Evolutionary conservation across 2,888 invertebrate species (phyloP).

Genomic region (Pyrrhia umbra): DNA sequence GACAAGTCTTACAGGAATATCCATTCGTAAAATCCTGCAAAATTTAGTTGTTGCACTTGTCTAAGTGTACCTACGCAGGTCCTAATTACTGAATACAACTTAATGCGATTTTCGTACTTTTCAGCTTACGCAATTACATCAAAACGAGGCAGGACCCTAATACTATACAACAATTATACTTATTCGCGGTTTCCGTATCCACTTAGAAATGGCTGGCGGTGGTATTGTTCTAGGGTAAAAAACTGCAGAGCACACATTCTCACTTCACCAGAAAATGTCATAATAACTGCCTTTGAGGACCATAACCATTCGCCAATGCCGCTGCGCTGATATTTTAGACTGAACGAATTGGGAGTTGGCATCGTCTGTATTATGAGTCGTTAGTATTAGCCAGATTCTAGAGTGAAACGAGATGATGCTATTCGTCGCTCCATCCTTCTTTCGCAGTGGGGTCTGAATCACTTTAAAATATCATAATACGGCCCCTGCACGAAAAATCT

Average conservation of each 20-base stretch:
- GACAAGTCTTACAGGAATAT: too few relatives aligned
- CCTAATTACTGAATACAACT: too few relatives aligned
- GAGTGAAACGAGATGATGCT: too few relatives aligned
- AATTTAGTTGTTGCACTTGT: too few relatives aligned
- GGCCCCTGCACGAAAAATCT: too few relatives aligned
- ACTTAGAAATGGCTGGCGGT: constrained; percentile 76
- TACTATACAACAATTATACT: constrained; percentile 76
- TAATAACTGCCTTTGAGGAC: constrained; percentile 65
- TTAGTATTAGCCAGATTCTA: too few relatives aligned
- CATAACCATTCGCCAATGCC: constrained; percentile 69
- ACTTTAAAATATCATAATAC: too few relatives aligned
- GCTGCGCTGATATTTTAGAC: neutral
- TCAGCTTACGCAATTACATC: constrained; percentile 70
- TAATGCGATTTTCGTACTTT: constrained; percentile 41
- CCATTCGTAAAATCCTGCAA: too few relatives aligned
- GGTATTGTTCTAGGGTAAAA: constrained; percentile 82
- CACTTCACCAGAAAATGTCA: constrained; percentile 68
- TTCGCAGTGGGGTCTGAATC: too few relatives aligned
- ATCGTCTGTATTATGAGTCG: neutral
- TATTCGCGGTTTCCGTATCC: constrained; percentile 78
- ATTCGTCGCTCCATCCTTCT: too few relatives aligned
- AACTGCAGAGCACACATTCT: constrained; percentile 78
- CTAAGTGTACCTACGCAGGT: too few relatives aligned
- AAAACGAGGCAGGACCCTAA: constrained; percentile 74
- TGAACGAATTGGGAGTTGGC: neutral